Evolutionary conservation across 2,797 vertebrate genomes (phyloP).

Genomic region (Lophotriccus pileatus): DNA sequence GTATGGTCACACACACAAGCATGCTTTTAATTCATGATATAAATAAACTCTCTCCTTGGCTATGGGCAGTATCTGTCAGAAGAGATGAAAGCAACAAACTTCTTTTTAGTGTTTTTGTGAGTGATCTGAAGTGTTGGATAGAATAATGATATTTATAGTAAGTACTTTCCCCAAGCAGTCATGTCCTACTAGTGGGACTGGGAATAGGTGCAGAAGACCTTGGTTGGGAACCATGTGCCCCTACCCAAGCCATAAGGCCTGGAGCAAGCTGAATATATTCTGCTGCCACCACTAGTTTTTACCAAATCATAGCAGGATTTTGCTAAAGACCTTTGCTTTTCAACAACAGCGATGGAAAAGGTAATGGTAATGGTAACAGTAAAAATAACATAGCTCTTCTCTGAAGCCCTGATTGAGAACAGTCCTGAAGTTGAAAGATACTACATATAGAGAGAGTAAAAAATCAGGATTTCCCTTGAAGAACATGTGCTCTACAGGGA

Average conservation of each 20-base stretch:
- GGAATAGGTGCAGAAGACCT: background rate
- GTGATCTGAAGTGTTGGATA: background rate
- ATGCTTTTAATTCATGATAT: background rate
- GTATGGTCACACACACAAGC: background rate
- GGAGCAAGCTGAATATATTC: background rate
- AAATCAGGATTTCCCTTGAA: constrained; percentile 1
- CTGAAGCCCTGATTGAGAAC: background rate
- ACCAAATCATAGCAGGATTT: background rate
- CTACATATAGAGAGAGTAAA: background rate
- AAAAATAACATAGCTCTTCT: background rate
- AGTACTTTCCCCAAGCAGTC: background rate
- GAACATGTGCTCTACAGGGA: background rate
- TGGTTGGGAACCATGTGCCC: background rate
- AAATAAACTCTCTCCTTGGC: background rate
- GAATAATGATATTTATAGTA: background rate
- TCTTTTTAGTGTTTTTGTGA: background rate
- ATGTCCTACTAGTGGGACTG: background rate
- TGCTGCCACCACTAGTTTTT: background rate
- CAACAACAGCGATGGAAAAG: background rate
- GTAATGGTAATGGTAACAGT: background rate
- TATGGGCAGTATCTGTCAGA: background rate
- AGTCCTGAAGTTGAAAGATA: background rate
- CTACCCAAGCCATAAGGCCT: background rate
- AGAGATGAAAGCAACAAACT: background rate
- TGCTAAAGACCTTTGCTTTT: background rate